Conservation (phyloP, 2,797 vertebrate genomes). For the Poeciliopsis infans region DNA sequence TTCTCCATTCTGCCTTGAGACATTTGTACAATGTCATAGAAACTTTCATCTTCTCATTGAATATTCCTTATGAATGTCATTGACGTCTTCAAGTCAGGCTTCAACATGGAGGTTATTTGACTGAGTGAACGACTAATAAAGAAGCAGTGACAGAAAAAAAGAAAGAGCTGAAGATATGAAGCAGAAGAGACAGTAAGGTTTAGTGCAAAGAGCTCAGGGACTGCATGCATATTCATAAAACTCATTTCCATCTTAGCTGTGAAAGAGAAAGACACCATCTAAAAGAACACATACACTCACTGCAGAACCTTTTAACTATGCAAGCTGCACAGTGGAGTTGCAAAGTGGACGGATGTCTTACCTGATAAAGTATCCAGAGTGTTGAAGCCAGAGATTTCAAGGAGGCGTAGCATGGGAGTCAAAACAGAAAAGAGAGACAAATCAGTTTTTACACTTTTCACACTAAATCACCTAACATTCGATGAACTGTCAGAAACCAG, state of each 20-base stretch:
- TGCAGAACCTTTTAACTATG: conserved; percentile 52
- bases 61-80: conserved; percentile 61
- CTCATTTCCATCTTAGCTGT: conserved; percentile 67
- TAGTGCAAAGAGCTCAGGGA: conserved; percentile 53
- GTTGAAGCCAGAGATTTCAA: conserved; percentile 26
- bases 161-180: conserved; percentile 32
- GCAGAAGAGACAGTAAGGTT: conserved; percentile 54
- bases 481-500: background rate
- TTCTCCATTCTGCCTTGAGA: conserved; percentile 45
- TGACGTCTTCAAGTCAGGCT: conserved; percentile 42
- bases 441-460: conserved; percentile 24
- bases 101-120: conserved; percentile 38
- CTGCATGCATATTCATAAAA: conserved; percentile 73
- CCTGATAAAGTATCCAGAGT: conserved; percentile 61
- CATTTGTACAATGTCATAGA: conserved; percentile 53
- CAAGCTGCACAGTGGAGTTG: conserved; percentile 49
- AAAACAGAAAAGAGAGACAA: conserved; percentile 26
- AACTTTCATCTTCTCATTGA: conserved; percentile 60
- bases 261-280: conserved; percentile 43
- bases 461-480: background rate
- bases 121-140: conserved; percentile 47
- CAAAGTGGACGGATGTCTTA: conserved; percentile 59
- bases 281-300: conserved; percentile 30
- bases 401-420: conserved; percentile 5
- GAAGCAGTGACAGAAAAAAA: conserved; percentile 41